Base-by-base conservation (phyloP, 2,113 vertebrate species). In the Crotalus helleri region DNA sequence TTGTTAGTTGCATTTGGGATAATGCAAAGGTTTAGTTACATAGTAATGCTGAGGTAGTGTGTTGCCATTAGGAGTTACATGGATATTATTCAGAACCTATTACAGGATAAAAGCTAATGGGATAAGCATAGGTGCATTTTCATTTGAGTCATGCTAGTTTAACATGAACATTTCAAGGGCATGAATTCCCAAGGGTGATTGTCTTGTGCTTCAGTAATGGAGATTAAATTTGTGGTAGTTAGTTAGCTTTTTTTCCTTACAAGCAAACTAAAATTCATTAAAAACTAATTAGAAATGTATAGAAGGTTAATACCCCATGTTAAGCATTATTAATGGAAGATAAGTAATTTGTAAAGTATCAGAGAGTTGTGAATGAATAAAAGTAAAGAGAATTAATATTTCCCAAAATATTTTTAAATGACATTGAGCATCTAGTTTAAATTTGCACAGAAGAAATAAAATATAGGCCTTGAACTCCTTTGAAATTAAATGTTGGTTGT, bases 261-360 rank as follows among this genome's bases (percentile, higher is more conserved):
- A 96, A 94, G 96, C 92, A 97, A 96, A 92, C 94, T 97, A 96
- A 97, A 98, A 98, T 98, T 97, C 97, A 97, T 98, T 98, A 96
- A 97, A 98, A 98, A 96, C 95, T 97, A 97, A 98, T 98, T 97
- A 97, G 94, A 93, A 97, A 97, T 96, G 91, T 98, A 97, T 97
- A 97, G 95, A 94, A 98, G 96, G 97, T 97, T 97, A 97, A 97
- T 97, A 97, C 96, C 97, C 95, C 96, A 95, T 97, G 96, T 97
- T 97, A 96, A 97, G 55, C 95, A 95, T 96, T 97, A 97, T 97
- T 97, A 97, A 97, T 97, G 87, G 96, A 88, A 97, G 96, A 97
- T 97, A 98, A 98, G 96, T 97, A 97, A 97, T 97, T 97, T 94
- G 96, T 96, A 97, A 97, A 96, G 90, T 97, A 97, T 97, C 96